Conservation (phyloP, 2,113 vertebrate genomes). For the Odobenus rosmarus region DNA sequence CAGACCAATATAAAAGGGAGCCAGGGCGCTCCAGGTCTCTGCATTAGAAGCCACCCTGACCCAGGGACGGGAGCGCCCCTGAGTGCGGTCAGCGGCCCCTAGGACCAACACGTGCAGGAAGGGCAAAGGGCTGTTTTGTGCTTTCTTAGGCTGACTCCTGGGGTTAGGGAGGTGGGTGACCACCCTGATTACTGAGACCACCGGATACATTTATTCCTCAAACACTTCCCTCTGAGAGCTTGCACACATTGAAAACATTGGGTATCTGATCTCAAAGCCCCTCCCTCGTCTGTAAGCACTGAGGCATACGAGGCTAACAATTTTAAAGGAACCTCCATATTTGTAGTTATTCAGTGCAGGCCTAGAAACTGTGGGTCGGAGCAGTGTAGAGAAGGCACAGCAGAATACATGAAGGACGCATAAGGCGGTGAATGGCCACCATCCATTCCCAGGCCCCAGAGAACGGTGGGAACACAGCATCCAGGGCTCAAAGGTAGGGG, state of each 20-base stretch:
- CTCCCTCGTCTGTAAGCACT: background rate
- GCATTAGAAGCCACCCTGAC: background rate
- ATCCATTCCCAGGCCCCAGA: fast-evolving
- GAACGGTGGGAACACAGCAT: background rate
- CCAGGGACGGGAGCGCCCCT: fast-evolving
- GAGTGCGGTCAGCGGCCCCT: fast-evolving
- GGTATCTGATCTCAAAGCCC: background rate
- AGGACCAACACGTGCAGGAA: background rate
- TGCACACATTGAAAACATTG: background rate
- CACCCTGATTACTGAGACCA: background rate
- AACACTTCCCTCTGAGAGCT: background rate
- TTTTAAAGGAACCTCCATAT: background rate
- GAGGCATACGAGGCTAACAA: background rate
- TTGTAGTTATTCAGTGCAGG: background rate
- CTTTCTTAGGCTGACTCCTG: background rate
- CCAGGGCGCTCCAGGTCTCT: too few species aligned
- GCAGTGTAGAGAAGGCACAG: background rate
- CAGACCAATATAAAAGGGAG: background rate
- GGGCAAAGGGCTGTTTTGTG: background rate
- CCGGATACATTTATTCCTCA: background rate
- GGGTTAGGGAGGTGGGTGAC: background rate
- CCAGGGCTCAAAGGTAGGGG: background rate
- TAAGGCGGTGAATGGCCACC: fast-evolving
- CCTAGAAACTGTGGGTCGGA: background rate
- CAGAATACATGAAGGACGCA: background rate